Evolutionary conservation across 2,113 vertebrate genomes (phyloP), one percentile per base, ranked within the genome.

Genomic region (Polypterus bichir): DNA sequence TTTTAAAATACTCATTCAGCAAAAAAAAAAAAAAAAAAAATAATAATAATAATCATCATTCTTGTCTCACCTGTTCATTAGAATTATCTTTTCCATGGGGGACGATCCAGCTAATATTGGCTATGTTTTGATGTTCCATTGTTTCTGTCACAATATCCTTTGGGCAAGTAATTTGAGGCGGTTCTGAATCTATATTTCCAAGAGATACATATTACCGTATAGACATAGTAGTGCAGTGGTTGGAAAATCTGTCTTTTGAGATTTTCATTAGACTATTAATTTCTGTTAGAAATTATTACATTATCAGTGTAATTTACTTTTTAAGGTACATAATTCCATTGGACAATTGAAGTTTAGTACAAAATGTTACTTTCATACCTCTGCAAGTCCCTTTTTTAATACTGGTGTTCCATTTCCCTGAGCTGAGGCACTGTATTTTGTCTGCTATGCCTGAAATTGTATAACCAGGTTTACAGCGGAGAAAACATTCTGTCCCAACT

Each of bases 81-180:
- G 93, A 92, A 76, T 94, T 97, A 81, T 98, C 94, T 3, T 73
- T 72, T 58, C 89, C 82, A 6, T 62, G 69, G 9, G 94, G 94
- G 65, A 86, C 44, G 48, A 79, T 74, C 92, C 94, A 94, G 70
- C 77, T 91, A 71, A 97, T 67, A 57, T 88, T 91, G 59, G 92
- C 90, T 9, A 90, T 90, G 62, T 88, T 83, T 27, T 91, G 90
- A 27, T 92, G 88, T 64, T 92, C 84, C 60, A 85, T 77, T 9
- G 92, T 92, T 55, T 79, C 74, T 5, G 81, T 77, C 63, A 90
- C 75, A 54, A 97, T 88, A 67, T 93, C 77, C 5, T 65, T 69
- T 10, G 96, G 96, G 67, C 96, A 98, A 59, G 3, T 83, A 66
- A 98, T 90, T 70, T 53, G 65, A 6, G 96, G 96, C 0, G 87